phyloP scores from a whole-genome alignment of 2,888 invertebrate species.

The Psylliodes chrysocephalus region DNA sequence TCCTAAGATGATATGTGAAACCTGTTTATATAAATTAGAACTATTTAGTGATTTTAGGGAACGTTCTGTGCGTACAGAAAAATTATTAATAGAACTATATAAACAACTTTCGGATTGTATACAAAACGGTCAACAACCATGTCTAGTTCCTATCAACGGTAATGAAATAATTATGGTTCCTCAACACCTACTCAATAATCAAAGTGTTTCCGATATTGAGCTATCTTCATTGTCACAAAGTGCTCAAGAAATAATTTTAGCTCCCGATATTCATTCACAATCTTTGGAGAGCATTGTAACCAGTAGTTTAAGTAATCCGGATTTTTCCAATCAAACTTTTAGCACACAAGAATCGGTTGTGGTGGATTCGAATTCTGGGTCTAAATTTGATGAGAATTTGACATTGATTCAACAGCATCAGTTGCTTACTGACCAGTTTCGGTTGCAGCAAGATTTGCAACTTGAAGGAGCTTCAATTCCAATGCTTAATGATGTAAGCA shows the following conservation, averaged over 20 bases:
- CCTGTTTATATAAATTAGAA: conserved; percentile 69
- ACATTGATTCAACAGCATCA: conserved; percentile 56
- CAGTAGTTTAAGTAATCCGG: conserved; percentile 57
- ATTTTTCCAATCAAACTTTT: conserved; percentile 58
- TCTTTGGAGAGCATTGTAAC: conserved; percentile 58
- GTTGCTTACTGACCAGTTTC: conserved; percentile 53
- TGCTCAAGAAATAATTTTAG: conserved; percentile 58
- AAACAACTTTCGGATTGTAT: conserved; percentile 53
- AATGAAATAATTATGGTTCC: conserved; percentile 57
- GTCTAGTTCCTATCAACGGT: conserved; percentile 45
- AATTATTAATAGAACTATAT: conserved; percentile 62
- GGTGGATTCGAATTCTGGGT: conserved; percentile 48
- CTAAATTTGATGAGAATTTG: conserved; percentile 55
- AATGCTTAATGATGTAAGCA: conserved; percentile 39
- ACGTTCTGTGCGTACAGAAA: conserved; percentile 68
- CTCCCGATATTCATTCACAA: conserved; percentile 54
- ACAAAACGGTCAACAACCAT: conserved; percentile 35
- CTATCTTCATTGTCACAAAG: conserved; percentile 55
- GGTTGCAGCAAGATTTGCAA: conserved; percentile 50
- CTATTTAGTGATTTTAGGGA: conserved; percentile 69
- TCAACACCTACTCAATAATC: conserved; percentile 54
- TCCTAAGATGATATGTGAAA: conserved; percentile 70
- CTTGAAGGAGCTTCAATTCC: conserved; percentile 35
- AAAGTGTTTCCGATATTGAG: conserved; percentile 57
- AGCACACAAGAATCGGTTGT: conserved; percentile 53